phyloP scores from a whole-genome alignment of 2,113 vertebrate species.

The Ellobius talpinus region DNA sequence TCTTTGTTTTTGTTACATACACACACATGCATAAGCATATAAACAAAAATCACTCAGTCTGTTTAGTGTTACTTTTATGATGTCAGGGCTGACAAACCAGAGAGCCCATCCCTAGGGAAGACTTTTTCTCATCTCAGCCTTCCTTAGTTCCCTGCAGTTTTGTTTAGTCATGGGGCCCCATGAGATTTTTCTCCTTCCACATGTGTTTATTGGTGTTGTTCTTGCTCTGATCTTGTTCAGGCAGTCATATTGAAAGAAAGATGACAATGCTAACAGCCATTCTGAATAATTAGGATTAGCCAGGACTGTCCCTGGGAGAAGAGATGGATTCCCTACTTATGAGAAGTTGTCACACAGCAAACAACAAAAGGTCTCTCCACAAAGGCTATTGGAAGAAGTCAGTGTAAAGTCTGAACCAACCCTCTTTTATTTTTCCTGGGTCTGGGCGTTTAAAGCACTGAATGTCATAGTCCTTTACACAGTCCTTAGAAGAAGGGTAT shows the following conservation, averaged over 20 bases:
- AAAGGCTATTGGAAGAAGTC: neutral
- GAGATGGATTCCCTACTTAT: neutral
- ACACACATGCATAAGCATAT: neutral
- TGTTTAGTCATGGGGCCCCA: neutral
- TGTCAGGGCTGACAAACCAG: neutral
- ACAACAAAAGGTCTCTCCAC: neutral
- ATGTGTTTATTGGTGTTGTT: neutral
- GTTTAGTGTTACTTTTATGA: neutral
- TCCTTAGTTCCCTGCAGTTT: neutral
- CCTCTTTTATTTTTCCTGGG: neutral
- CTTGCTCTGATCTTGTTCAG: neutral
- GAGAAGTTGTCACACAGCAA: neutral
- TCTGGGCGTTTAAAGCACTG: too few relatives aligned
- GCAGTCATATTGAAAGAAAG: neutral
- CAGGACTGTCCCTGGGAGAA: neutral
- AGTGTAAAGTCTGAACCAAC: neutral
- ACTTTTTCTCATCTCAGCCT: neutral
- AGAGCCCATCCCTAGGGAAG: neutral
- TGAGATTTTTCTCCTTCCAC: neutral
- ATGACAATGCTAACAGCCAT: too few relatives aligned
- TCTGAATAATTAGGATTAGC: neutral
- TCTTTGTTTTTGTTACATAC: neutral
- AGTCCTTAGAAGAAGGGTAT: neutral
- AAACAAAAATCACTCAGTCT: neutral
- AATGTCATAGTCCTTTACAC: neutral